These are phyloP conservation scores for Tiaroga cobitis DNA, from an alignment of 2,797 vertebrate species.

Conservation along the genomic window DNA sequence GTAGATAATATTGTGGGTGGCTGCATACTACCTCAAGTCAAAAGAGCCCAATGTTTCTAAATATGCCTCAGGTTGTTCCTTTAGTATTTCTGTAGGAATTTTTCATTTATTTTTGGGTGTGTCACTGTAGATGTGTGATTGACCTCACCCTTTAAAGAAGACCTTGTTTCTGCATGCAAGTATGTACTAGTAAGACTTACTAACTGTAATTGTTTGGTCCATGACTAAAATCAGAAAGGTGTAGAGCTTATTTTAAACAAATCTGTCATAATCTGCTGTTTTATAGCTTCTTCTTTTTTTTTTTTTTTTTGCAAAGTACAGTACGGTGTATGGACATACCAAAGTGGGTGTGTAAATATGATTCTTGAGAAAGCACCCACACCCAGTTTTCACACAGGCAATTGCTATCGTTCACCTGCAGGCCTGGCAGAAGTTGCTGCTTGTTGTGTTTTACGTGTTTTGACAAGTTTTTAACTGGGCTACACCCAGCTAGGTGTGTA, in stretches of 20 bases:
- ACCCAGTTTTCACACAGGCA: constrained; percentile 27
- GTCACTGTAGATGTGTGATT: constrained; percentile 15
- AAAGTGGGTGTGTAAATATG: constrained; percentile 31
- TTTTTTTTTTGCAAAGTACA: background rate
- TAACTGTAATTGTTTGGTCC: background rate
- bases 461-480: constrained; percentile 15
- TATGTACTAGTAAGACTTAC: background rate
- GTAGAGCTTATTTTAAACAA: background rate
- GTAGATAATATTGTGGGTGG: background rate
- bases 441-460: constrained; percentile 12
- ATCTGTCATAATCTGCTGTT: background rate
- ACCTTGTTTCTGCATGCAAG: background rate
- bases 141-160: constrained; percentile 14
- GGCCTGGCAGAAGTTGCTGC: constrained; percentile 24
- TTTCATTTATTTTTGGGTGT: background rate
- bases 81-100: background rate
- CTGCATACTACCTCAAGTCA: background rate
- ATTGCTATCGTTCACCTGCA: constrained; percentile 37
- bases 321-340: background rate
- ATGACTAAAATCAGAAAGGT: background rate
- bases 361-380: constrained; percentile 42
- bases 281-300: background rate
- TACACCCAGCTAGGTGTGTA: constrained; percentile 40
- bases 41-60: background rate
- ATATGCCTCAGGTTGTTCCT: background rate